phyloP scores from a whole-genome alignment of 1,140 invertebrate species.

The Drosophila nikananu region DNA sequence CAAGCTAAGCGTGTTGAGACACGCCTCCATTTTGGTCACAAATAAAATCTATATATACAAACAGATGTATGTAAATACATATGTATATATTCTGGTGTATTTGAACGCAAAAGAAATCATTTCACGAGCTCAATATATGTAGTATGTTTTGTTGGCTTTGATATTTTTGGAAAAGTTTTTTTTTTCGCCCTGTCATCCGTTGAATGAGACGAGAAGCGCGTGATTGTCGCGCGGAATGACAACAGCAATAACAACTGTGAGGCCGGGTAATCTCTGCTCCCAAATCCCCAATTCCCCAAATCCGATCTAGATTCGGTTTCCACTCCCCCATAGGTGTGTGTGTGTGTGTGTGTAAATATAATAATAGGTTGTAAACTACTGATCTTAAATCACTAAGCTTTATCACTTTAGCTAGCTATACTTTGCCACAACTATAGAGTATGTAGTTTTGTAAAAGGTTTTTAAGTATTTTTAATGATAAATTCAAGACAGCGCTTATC shows the following conservation, averaged over 20 bases:
- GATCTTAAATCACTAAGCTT: background rate
- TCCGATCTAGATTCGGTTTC: background rate
- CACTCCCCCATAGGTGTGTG: background rate
- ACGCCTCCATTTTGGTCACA: constrained; percentile 46
- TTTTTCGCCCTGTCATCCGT: constrained; percentile 41
- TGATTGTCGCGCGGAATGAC: constrained; percentile 55
- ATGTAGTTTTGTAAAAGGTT: background rate
- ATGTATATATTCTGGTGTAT: constrained; percentile 8
- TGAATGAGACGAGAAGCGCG: constrained; percentile 57
- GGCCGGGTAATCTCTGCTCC: constrained; percentile 37
- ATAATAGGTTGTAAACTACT: background rate
- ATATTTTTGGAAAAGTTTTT: constrained; percentile 68
- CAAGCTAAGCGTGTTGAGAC: constrained; percentile 14
- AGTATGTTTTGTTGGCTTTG: constrained; percentile 31
- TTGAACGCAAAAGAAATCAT: constrained; percentile 13
- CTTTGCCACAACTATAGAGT: too few relatives aligned
- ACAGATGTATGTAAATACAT: background rate
- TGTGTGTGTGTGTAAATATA: background rate
- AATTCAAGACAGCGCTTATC: too few relatives aligned
- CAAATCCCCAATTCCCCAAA: constrained; percentile 10
- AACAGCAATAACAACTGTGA: constrained; percentile 11
- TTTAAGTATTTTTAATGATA: background rate
- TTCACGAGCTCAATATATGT: constrained; percentile 40
- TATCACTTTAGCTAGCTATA: background rate
- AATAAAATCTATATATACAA: constrained; percentile 11